These are phyloP conservation scores for Acyrthosiphon pisum DNA, from an alignment of 1,140 invertebrate genomes.

Conservation along the genomic window DNA sequence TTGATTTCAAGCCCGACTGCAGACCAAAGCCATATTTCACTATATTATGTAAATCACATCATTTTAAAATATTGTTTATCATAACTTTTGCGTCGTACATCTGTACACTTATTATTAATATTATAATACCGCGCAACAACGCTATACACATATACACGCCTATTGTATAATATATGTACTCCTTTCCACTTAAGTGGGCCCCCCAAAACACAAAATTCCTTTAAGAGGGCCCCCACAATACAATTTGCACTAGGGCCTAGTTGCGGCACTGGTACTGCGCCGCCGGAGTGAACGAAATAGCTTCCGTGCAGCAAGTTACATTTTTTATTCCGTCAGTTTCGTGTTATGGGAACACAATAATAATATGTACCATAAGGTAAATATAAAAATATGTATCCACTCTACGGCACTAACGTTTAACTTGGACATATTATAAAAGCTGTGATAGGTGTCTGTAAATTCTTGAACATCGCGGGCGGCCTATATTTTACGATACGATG, in stretches of 20 bases:
- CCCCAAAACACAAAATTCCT: too few relatives aligned
- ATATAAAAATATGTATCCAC: neutral
- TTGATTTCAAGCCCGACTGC: neutral
- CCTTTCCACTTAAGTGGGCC: too few relatives aligned
- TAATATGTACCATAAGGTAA: neutral
- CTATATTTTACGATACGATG: neutral
- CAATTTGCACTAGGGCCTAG: too few relatives aligned
- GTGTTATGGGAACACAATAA: neutral
- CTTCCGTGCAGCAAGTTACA: neutral
- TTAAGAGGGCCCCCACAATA: too few relatives aligned
- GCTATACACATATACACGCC: too few relatives aligned
- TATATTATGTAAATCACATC: neutral
- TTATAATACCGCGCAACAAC: too few relatives aligned
- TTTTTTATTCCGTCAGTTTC: neutral
- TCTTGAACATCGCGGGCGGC: neutral
- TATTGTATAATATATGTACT: too few relatives aligned
- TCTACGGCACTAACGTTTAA: neutral
- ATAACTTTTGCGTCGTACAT: too few relatives aligned
- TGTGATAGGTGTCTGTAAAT: neutral
- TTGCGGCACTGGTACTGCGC: neutral
- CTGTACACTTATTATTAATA: neutral
- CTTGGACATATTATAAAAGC: neutral
- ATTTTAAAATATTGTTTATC: too few relatives aligned
- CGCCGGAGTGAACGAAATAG: neutral
- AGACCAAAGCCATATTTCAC: neutral